These are phyloP conservation scores for Myrmophylax atrothorax DNA, from an alignment of 2,113 vertebrate species.

Conservation along the genomic window DNA sequence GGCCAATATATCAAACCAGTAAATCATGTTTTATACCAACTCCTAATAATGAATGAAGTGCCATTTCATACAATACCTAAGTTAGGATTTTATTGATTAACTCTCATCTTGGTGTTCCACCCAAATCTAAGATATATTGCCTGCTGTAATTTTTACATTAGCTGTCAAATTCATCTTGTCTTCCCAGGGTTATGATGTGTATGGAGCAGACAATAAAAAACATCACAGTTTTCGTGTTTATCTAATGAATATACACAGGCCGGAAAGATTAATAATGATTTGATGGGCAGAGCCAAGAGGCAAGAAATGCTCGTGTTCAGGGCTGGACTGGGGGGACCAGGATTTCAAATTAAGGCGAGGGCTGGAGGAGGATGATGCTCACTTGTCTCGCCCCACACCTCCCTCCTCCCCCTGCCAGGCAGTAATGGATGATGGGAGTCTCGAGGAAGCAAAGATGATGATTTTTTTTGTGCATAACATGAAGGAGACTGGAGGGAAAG, in stretches of 20 bases:
- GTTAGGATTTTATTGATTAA: conserved; percentile 95
- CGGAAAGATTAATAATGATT: conserved; percentile 65
- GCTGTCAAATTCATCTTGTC: conserved; percentile 95
- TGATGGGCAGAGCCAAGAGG: conserved; percentile 30
- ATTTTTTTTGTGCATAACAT: not conserved
- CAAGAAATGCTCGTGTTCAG: not conserved
- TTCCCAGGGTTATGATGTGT: conserved; percentile 80
- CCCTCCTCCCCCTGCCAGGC: not conserved
- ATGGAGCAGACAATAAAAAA: conserved; percentile 85
- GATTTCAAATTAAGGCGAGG: not conserved
- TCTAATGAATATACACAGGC: conserved; percentile 69
- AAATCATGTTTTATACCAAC: conserved; percentile 73
- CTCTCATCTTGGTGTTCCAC: conserved; percentile 91
- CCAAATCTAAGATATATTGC: conserved; percentile 91
- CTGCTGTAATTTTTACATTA: conserved; percentile 95
- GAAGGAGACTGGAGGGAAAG: not conserved
- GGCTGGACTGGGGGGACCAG: not conserved
- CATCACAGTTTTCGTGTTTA: conserved; percentile 56
- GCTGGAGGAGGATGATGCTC: not conserved
- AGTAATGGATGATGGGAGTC: not conserved
- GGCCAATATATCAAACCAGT: conserved; percentile 72
- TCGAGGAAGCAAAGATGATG: not conserved
- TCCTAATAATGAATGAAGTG: conserved; percentile 91
- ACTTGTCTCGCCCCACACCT: not conserved
- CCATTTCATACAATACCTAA: conserved; percentile 93